A percentile compares a stretch with the other conserved stretches of the same genome.
phyloP scores from a whole-genome alignment of 2,797 vertebrate genomes.

The Tympanoctomys barrerae region DNA sequence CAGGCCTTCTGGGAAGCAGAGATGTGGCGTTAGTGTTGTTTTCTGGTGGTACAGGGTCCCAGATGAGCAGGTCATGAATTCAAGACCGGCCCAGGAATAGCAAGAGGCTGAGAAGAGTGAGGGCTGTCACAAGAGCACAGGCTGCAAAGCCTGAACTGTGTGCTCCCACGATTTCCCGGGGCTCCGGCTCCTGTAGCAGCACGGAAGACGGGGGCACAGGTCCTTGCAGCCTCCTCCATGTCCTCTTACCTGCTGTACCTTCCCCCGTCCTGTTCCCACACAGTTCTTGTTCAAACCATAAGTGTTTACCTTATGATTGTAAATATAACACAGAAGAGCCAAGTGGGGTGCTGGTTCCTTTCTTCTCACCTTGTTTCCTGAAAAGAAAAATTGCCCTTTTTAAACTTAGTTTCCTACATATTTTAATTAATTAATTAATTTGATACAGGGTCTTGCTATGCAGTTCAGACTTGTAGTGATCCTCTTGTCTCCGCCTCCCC shows the following conservation, averaged over 20 bases:
- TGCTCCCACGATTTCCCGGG: background rate
- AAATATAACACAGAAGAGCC: background rate
- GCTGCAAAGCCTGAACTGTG: background rate
- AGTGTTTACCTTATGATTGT: background rate
- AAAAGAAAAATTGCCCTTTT: background rate
- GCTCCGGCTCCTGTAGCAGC: background rate
- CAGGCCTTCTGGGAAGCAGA: background rate
- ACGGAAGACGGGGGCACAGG: background rate
- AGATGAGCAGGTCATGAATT: background rate
- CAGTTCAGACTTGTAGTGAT: too few relatives aligned
- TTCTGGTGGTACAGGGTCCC: background rate
- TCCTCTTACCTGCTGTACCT: background rate
- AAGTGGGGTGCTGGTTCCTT: background rate
- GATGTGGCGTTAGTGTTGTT: background rate
- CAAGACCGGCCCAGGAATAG: background rate
- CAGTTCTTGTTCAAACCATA: background rate
- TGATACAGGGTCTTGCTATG: too few relatives aligned
- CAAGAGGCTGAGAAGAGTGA: background rate
- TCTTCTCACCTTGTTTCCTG: background rate
- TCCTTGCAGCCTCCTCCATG: background rate
- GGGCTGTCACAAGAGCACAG: background rate
- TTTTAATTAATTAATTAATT: background rate
- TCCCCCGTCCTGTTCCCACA: background rate
- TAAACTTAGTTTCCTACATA: background rate
- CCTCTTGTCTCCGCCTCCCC: too few relatives aligned